A percentile compares a stretch with the other conserved stretches of the same genome.
phyloP scores from a whole-genome alignment of 2,113 vertebrate genomes.

The Mus musculus region GRCm39 chr10:46545501-46546000 shows the following conservation, averaged over 20 bases:
- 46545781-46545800: background rate
- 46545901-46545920: conserved; percentile 23
- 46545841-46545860: conserved; percentile 36
- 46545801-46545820: conserved; percentile 45
- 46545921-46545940: conserved; percentile 8
- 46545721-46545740: conserved; percentile 10
- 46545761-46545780: conserved; percentile 58
- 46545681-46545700: background rate
- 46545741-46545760: conserved; percentile 47
- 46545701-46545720: background rate
- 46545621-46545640: background rate
- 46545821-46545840: conserved; percentile 47
- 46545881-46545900: conserved; percentile 28
- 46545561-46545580: too few species aligned
- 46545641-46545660: background rate
- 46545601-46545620: too few species aligned
- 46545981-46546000: background rate
- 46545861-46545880: conserved; percentile 26
- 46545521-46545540: too few species aligned
- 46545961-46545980: background rate
- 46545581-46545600: too few species aligned
- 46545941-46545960: background rate
- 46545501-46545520: too few species aligned
- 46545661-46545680: conserved; percentile 31
- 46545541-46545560: too few species aligned